Evolutionary conservation across 2,888 invertebrate species (phyloP), one percentile per base, ranked within the genome.

Genomic region (Nymphalis urticae): DNA sequence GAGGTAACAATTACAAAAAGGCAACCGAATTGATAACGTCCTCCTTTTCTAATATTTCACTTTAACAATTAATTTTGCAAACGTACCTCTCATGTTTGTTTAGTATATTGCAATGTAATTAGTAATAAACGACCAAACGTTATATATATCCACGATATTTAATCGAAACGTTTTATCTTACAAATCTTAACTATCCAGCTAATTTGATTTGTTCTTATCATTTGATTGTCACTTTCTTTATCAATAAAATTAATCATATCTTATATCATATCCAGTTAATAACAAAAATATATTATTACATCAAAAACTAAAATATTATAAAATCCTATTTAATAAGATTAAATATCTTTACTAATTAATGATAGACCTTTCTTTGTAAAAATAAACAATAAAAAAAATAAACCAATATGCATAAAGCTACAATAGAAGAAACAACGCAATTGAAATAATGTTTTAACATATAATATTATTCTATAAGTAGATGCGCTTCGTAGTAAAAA

Each of bases 81-180:
- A 66, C 66, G 51, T 66, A 76, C 76, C 75, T 75, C 73, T 74
- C 76, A 76, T 76, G 62, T 66, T 74, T 47, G 48, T 60, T 56
- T n/a, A 64, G n/a, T n/a, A 71, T 67, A 63, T 60, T 60, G 56
- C 64, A 64, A 70, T 63, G 53, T 63, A n/a, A 36, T 32, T 19
- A 48, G 42, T 51, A 27, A 8, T 1, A 56, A 61, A 47, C 10
- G 24, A 16, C 32, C n/a, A n/a, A 50, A 17, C 36, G 62, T 60
- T 72, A 63, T 74, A 70, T 74, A 73, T 51, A 56, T 9, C 19
- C 51, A 66, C 42, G 50, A 36, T 32, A 53, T 36, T 32, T 70
- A 70, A 69, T 70, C 64, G 51, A 58, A 48, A 24, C 42, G 21
- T 69, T 24, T 67, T 71, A 74, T 74, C 71, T 50, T 61, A 62